A percentile compares a stretch with the other conserved stretches of the same genome.
These are phyloP conservation scores for Musca domestica DNA, from an alignment of 1,140 invertebrate genomes.

Conservation along the genomic window DNA sequence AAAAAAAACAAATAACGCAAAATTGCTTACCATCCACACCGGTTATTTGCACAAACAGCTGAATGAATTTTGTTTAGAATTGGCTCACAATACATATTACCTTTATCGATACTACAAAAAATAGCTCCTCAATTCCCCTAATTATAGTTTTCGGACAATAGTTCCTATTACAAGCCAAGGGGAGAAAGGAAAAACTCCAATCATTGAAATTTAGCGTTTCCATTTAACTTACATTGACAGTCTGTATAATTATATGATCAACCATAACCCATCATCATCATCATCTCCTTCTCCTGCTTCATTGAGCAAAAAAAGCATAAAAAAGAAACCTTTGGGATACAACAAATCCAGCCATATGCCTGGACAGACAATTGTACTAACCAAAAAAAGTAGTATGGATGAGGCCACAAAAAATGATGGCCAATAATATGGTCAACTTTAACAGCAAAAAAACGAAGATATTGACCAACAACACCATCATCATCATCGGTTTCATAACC, in stretches of 20 bases:
- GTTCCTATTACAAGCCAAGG: not conserved
- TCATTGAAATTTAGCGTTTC: conserved; percentile 46
- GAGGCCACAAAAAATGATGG: not conserved
- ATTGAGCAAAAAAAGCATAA: too few relatives aligned
- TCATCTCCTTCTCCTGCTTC: too few relatives aligned
- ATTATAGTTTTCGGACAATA: not conserved
- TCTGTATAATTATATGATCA: conserved; percentile 52
- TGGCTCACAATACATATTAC: too few relatives aligned
- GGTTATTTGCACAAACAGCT: not conserved
- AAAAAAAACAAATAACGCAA: not conserved
- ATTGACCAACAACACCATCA: too few relatives aligned
- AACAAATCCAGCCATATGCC: too few relatives aligned
- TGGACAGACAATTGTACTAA: too few relatives aligned
- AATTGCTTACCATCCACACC: not conserved
- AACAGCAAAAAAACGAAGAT: too few relatives aligned
- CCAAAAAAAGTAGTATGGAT: too few relatives aligned
- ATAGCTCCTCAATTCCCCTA: not conserved
- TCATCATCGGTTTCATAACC: too few relatives aligned
- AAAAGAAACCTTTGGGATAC: not conserved
- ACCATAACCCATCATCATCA: conserved; percentile 51
- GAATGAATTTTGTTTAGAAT: not conserved
- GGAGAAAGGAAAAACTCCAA: not conserved
- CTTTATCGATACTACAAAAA: too few relatives aligned
- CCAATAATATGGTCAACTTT: conserved; percentile 4
- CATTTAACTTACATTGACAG: conserved; percentile 47